Evolutionary conservation across 1,140 invertebrate genomes (phyloP).

Genomic region (Ostrea edulis): DNA sequence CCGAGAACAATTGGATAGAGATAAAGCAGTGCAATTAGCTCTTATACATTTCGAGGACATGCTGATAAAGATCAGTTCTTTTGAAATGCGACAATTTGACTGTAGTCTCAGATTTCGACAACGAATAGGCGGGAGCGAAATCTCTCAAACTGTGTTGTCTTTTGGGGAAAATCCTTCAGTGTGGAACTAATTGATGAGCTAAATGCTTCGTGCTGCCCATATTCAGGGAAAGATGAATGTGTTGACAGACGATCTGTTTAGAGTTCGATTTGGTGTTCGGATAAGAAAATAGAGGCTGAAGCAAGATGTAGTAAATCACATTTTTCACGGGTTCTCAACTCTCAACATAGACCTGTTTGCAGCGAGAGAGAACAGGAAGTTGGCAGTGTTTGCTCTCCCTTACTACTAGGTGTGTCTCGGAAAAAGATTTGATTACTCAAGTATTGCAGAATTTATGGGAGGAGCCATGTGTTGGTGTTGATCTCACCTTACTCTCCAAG

Average conservation of each 20-base stretch:
- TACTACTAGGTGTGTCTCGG: background rate
- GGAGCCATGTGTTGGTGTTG: slow-evolving; percentile 38
- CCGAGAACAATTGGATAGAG: no score
- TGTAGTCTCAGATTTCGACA: slow-evolving; percentile 34
- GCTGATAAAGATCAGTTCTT: no score
- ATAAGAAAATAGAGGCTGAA: no score
- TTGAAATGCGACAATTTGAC: no score
- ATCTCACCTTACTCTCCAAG: slow-evolving; percentile 29
- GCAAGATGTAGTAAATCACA: no score
- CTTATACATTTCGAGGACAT: slow-evolving; percentile 20
- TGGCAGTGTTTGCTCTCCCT: slow-evolving; percentile 27
- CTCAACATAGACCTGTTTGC: slow-evolving; percentile 42
- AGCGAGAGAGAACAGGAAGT: background rate
- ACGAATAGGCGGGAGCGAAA: background rate
- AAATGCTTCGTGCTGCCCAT: no score
- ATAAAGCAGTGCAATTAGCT: slow-evolving; percentile 36
- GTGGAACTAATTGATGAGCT: background rate
- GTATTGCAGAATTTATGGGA: background rate
- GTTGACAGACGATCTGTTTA: no score
- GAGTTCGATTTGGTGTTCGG: no score
- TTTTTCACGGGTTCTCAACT: background rate
- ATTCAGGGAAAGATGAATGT: no score
- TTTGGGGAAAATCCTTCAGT: slow-evolving; percentile 46
- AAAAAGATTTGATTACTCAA: background rate
- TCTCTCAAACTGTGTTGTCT: slow-evolving; percentile 40